phyloP scores from a whole-genome alignment of 2,797 vertebrate species.

The Clarias fuscus region DNA sequence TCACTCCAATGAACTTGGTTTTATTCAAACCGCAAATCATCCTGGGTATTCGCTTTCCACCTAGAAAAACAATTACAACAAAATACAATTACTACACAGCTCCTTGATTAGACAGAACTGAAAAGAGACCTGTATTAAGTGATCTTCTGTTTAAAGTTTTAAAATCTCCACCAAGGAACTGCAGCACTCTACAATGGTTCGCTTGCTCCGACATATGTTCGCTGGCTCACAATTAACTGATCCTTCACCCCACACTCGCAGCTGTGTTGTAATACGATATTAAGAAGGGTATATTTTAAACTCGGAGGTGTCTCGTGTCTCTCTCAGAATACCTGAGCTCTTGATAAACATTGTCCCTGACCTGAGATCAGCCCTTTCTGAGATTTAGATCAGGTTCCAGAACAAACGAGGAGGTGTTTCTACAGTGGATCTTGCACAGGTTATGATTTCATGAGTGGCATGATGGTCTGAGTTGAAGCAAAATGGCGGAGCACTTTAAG shows the following conservation, averaged over 20 bases:
- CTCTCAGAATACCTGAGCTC: too few species aligned
- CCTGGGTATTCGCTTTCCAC: slow-evolving; percentile 67
- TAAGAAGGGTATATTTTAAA: background rate
- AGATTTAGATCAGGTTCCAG: background rate
- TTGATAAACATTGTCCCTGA: background rate
- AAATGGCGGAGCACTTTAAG: background rate
- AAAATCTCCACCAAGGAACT: background rate
- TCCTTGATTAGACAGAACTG: background rate
- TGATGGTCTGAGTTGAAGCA: background rate
- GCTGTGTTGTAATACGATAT: background rate
- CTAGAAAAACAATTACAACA: slow-evolving; percentile 44
- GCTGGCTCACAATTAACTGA: background rate
- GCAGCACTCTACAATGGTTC: background rate
- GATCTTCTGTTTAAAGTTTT: background rate
- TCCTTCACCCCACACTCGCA: background rate
- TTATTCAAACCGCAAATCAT: slow-evolving; percentile 81
- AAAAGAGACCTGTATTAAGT: background rate
- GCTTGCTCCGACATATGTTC: background rate
- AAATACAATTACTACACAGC: background rate
- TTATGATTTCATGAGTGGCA: background rate
- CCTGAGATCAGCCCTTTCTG: background rate
- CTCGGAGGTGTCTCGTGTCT: background rate
- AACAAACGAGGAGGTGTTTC: background rate
- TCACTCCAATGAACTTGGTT: slow-evolving; percentile 75
- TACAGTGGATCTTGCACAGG: background rate